These are phyloP conservation scores for Ctenochaetus hawaiiensis DNA, from an alignment of 2,797 vertebrate genomes.

Conservation along the genomic window DNA sequence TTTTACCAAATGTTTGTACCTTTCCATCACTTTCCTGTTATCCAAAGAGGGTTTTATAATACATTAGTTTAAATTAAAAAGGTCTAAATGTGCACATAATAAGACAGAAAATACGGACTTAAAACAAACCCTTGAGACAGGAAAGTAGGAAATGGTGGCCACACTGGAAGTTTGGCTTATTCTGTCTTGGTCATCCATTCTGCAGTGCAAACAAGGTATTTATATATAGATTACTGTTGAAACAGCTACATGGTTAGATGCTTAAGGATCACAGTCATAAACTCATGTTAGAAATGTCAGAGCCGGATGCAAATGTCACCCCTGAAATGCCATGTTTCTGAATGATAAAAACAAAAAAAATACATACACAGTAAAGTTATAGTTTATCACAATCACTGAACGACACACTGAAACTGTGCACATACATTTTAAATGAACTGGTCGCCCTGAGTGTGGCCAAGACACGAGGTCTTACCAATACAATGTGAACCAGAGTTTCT, in stretches of 20 bases:
- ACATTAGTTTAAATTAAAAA: not conserved
- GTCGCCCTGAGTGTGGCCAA: conserved; percentile 2
- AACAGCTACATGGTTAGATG: not conserved
- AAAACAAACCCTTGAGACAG: conserved; percentile 81
- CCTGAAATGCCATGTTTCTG: too few species aligned
- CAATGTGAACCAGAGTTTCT: conserved; percentile 35
- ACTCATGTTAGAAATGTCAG: not conserved
- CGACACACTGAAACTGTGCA: not conserved
- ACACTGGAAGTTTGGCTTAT: conserved; percentile 90
- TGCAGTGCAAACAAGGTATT: conserved; percentile 53
- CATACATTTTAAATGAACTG: conserved; percentile 21
- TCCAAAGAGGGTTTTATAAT: not conserved
- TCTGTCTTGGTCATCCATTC: conserved; percentile 90
- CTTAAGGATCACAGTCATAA: not conserved
- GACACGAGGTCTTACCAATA: conserved; percentile 63
- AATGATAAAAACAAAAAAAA: not conserved
- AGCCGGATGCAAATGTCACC: conserved; percentile 9
- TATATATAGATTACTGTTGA: not conserved
- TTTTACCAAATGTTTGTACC: conserved; percentile 92
- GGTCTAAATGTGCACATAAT: accelerated
- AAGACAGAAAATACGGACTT: not conserved
- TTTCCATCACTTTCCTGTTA: conserved; percentile 78
- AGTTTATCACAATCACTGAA: too few species aligned
- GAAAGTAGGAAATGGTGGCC: conserved; percentile 88
- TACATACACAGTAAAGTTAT: too few species aligned